These are phyloP conservation scores for Drosophila erecta DNA, from an alignment of 1,140 invertebrate genomes.

Conservation along the genomic window DNA sequence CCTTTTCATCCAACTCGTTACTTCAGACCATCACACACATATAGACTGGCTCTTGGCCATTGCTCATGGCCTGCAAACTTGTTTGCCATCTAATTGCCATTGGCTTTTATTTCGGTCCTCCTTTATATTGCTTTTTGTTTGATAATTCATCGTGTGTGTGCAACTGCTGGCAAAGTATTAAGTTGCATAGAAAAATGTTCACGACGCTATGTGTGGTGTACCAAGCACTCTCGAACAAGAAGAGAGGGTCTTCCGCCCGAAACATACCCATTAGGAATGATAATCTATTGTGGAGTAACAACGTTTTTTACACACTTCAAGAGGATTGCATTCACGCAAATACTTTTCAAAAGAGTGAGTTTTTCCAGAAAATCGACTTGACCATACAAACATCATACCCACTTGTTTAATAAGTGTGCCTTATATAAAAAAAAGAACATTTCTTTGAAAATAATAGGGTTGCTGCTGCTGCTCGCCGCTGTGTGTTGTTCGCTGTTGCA, in stretches of 20 bases:
- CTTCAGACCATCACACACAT: conserved; percentile 7
- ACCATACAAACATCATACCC: conserved; percentile 4
- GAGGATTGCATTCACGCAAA: no score
- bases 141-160: conserved; percentile 21
- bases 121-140: conserved; percentile 15
- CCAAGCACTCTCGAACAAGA: conserved; percentile 16
- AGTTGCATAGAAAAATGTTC: conserved; percentile 49
- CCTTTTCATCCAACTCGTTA: conserved; percentile 14
- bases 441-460: conserved; percentile 31
- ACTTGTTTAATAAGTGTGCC: neutral
- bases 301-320: no score
- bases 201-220: conserved; percentile 35
- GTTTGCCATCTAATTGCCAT: conserved; percentile 68
- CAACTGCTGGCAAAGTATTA: conserved; percentile 47
- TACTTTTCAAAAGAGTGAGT: neutral
- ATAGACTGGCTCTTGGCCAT: conserved; percentile 8
- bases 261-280: neutral
- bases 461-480: conserved; percentile 3
- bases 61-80: conserved; percentile 45
- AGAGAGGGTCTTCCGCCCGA: neutral
- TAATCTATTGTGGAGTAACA: neutral
- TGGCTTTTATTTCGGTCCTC: conserved; percentile 52
- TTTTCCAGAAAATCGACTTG: no score
- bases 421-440: conserved; percentile 9
- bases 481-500: conserved; percentile 20